phyloP scores from a whole-genome alignment of 2,113 vertebrate genomes.

The Carassius gibelio region DNA sequence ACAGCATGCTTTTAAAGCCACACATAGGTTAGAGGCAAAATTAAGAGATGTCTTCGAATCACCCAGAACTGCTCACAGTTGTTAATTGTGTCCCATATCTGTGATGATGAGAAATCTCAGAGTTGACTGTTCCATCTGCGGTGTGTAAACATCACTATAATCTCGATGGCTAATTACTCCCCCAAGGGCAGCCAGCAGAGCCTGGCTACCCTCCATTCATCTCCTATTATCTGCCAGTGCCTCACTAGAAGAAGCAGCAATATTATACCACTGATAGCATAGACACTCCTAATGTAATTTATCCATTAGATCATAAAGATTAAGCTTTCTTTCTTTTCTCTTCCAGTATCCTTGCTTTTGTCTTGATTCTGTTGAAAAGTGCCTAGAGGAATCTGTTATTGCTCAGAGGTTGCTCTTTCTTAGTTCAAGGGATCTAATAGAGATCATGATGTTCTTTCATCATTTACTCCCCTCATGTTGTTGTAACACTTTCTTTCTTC shows the following conservation, averaged over 20 bases:
- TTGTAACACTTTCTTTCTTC: not conserved
- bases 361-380: not conserved
- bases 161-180: slow-evolving; percentile 65
- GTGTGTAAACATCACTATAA: slow-evolving; percentile 58
- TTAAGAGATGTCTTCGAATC: slow-evolving; percentile 6
- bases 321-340: not conserved
- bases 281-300: not conserved
- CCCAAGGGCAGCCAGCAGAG: slow-evolving; percentile 14
- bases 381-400: not conserved
- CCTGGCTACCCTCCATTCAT: slow-evolving; percentile 15
- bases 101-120: not conserved
- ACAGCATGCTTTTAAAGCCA: slow-evolving; percentile 27
- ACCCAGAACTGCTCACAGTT: not conserved
- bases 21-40: not conserved
- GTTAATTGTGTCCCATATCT: slow-evolving; percentile 14
- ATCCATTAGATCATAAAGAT: not conserved
- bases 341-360: slow-evolving; percentile 2
- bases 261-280: not conserved
- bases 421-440: not conserved
- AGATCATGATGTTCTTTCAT: not conserved
- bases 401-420: not conserved
- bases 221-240: not conserved
- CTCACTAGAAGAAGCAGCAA: not conserved
- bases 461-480: not conserved
- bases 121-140: slow-evolving; percentile 43